Conservation (phyloP, 1,140 invertebrate species). For the Apis florea region DNA sequence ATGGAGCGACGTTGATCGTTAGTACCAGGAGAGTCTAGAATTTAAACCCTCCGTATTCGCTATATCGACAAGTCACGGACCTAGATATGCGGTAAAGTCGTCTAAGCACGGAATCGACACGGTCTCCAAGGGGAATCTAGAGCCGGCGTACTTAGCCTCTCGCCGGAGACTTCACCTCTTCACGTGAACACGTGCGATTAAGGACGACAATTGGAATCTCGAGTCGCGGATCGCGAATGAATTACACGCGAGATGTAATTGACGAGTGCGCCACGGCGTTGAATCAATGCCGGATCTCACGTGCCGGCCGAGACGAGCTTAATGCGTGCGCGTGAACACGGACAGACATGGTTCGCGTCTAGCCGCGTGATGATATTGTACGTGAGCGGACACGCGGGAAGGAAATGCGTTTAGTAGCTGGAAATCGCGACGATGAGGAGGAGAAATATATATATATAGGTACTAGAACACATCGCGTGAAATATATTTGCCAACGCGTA, state of each 20-base stretch:
- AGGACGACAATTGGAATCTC: slow-evolving; percentile 22
- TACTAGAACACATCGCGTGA: background rate
- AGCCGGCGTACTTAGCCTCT: too few relatives aligned
- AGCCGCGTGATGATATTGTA: slow-evolving; percentile 2
- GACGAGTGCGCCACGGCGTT: slow-evolving; percentile 4
- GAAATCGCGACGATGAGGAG: background rate
- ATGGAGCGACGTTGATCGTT: background rate
- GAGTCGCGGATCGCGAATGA: slow-evolving; percentile 30
- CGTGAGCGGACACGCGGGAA: background rate
- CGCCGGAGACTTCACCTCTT: background rate
- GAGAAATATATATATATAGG: background rate
- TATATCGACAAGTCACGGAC: background rate
- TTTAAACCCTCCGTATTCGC: background rate
- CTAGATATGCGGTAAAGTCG: too few relatives aligned
- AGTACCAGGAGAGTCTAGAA: background rate
- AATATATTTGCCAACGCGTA: background rate
- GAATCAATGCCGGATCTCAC: slow-evolving; percentile 46
- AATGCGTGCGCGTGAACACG: slow-evolving; percentile 16
- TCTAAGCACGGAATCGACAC: background rate
- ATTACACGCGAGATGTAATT: slow-evolving; percentile 36
- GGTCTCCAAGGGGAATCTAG: background rate
- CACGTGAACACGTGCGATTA: background rate
- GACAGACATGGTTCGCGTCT: background rate
- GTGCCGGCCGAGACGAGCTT: slow-evolving; percentile 12
- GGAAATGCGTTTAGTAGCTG: background rate